A percentile compares a stretch with the other conserved stretches of the same genome.
phyloP scores from a whole-genome alignment of 2,888 invertebrate genomes.

The Automeris io region DNA sequence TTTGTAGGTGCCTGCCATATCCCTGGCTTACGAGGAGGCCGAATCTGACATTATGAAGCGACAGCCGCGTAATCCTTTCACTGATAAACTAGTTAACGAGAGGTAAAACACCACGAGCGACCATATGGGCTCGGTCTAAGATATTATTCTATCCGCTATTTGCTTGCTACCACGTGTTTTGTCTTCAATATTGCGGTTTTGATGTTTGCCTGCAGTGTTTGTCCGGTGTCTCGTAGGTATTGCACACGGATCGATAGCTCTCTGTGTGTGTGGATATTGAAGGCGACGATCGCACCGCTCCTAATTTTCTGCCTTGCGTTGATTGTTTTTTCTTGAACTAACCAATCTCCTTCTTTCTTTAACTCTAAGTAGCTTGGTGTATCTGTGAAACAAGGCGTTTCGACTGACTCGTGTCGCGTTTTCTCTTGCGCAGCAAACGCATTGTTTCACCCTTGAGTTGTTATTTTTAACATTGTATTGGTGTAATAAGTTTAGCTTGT shows the following conservation, averaged over 20 bases:
- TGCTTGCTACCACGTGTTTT: slow-evolving; percentile 74
- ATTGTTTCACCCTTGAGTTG: slow-evolving; percentile 51
- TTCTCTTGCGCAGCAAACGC: slow-evolving; percentile 40
- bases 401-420: slow-evolving; percentile 16
- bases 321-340: slow-evolving; percentile 61
- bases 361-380: slow-evolving; percentile 59
- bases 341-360: slow-evolving; percentile 52
- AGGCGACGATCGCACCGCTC: slow-evolving; percentile 71
- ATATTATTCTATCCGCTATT: slow-evolving; percentile 71
- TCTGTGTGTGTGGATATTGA: slow-evolving; percentile 50
- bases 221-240: slow-evolving; percentile 48
- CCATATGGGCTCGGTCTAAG: slow-evolving; percentile 51
- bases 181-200: slow-evolving; percentile 66
- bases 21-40: slow-evolving; percentile 98
- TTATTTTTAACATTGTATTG: slow-evolving; percentile 40
- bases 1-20: slow-evolving; percentile 96
- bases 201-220: slow-evolving; percentile 69
- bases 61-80: slow-evolving; percentile 97
- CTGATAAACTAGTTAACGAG: slow-evolving; percentile 98
- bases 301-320: slow-evolving; percentile 66
- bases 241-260: slow-evolving; percentile 37
- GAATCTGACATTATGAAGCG: slow-evolving; percentile 99
- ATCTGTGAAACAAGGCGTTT: slow-evolving; percentile 60
- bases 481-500: slow-evolving; percentile 34
- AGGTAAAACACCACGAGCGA: slow-evolving; percentile 83